phyloP scores from a whole-genome alignment of 2,888 invertebrate genomes.

The Nowickia ferox region DNA sequence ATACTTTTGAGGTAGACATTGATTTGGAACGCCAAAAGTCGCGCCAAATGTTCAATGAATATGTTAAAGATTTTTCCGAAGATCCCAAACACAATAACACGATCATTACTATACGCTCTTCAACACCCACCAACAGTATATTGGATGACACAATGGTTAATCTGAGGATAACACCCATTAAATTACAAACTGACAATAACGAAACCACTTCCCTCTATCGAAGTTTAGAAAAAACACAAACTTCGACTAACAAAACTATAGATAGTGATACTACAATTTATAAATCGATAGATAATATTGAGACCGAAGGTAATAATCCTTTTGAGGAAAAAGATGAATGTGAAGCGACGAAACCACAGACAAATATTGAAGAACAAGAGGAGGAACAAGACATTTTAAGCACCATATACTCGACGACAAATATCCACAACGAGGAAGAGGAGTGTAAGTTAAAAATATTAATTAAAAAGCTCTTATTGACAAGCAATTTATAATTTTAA shows the following conservation, averaged over 20 bases:
- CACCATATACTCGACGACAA: conserved; percentile 74
- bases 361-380: conserved; percentile 22
- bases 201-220: conserved; percentile 74
- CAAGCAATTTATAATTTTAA: neutral
- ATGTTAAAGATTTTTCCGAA: conserved; percentile 56
- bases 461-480: neutral
- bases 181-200: conserved; percentile 51
- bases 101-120: conserved; percentile 68
- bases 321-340: conserved; percentile 42
- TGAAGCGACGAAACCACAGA: neutral
- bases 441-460: conserved; percentile 39
- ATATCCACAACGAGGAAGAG: conserved; percentile 71
- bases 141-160: conserved; percentile 58
- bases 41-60: conserved; percentile 78
- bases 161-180: conserved; percentile 73
- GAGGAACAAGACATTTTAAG: conserved; percentile 76
- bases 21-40: conserved; percentile 73
- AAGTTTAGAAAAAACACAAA: conserved; percentile 72
- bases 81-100: conserved; percentile 5
- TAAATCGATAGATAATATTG: conserved; percentile 69
- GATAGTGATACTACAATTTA: conserved; percentile 69
- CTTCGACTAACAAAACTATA: conserved; percentile 39
- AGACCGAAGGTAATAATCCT: conserved; percentile 32
- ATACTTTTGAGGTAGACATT: conserved; percentile 51
- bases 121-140: conserved; percentile 76